Evolutionary conservation across 1,140 invertebrate species (phyloP), one percentile per base, ranked within the genome.

Genomic region (Pachypsylla venusta): DNA sequence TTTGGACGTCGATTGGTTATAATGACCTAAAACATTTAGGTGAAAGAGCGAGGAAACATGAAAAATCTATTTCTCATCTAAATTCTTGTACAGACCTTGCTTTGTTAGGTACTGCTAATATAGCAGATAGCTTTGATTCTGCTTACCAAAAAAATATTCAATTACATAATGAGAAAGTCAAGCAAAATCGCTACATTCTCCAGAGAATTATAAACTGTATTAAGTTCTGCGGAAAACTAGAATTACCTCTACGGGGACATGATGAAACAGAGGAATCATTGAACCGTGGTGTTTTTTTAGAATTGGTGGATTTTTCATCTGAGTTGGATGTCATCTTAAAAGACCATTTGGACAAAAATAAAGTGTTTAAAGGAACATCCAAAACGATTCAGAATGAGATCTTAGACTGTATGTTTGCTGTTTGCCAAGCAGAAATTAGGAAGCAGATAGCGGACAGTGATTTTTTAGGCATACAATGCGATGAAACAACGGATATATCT

Each of bases 131-230:
- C n/a, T n/a, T n/a, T n/a, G n/a, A n/a, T n/a, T n/a, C n/a, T n/a
- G n/a, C n/a, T n/a, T n/a, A n/a, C n/a, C n/a, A n/a, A n/a, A n/a
- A n/a, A n/a, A n/a, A n/a, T n/a, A n/a, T n/a, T n/a, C n/a, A n/a
- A n/a, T n/a, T n/a, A n/a, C n/a, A n/a, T n/a, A n/a, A n/a, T n/a
- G n/a, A n/a, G n/a, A n/a, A n/a, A n/a, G n/a, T n/a, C n/a, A n/a
- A n/a, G n/a, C n/a, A n/a, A n/a, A n/a, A n/a, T n/a, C n/a, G n/a
- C n/a, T n/a, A n/a, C n/a, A n/a, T n/a, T n/a, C n/a, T n/a, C n/a
- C n/a, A n/a, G n/a, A n/a, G 66, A 64, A 67, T 69, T 35, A 65
- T 70, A 60, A 62, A 70, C 54, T 68, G 64, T 54, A 65, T 70
- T 54, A 62, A 60, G 40, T 70, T 67, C 64, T 69, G 67, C 61